Conservation (phyloP, 2,113 vertebrate genomes). For the Rhinolophus sinicus region DNA sequence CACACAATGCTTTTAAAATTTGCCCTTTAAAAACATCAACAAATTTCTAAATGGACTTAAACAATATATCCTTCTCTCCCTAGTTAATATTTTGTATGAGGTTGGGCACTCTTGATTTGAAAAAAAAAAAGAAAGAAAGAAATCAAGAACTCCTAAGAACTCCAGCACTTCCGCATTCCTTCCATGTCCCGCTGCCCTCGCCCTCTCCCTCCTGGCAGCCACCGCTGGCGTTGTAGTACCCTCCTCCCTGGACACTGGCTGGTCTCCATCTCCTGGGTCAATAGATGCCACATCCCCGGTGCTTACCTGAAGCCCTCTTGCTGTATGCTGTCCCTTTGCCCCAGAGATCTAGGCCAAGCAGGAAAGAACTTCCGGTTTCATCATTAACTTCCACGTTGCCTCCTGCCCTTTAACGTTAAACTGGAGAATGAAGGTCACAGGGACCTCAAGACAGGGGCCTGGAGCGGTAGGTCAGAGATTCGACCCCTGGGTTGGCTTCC, state of each 20-base stretch:
- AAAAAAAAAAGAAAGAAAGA: background rate
- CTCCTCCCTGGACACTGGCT: background rate
- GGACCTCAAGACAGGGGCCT: background rate
- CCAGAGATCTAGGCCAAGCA: background rate
- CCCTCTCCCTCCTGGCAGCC: background rate
- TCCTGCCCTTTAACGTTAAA: background rate
- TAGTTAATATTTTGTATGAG: background rate
- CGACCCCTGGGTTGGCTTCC: background rate
- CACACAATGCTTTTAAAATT: background rate
- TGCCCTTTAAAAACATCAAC: background rate
- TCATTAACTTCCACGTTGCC: background rate
- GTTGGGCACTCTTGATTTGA: background rate
- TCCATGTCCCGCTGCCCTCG: accelerated
- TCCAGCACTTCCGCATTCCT: accelerated
- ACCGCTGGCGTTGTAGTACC: background rate
- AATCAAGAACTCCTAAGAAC: background rate
- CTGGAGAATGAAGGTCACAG: background rate
- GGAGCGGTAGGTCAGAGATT: background rate
- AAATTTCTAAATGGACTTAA: background rate
- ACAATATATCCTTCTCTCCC: background rate
- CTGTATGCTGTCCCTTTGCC: background rate
- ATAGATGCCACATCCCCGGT: background rate
- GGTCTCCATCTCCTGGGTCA: background rate
- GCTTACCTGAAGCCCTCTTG: background rate
- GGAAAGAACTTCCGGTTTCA: background rate